Conservation (phyloP, 2,888 invertebrate genomes). For the Ariolimax columbianus region DNA sequence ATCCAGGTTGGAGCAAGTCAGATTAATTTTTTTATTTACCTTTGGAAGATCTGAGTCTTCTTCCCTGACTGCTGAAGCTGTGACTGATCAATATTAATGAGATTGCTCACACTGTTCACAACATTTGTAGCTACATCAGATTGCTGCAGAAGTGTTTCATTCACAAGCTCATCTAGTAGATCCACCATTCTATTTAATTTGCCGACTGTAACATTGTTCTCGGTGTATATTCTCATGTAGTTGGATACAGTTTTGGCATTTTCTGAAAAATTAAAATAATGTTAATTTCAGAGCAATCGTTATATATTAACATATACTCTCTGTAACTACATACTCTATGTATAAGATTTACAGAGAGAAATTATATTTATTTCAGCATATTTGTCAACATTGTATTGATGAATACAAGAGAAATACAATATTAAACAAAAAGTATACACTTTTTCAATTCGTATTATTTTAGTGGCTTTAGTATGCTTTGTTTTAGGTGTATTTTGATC, state of each 20-base stretch:
- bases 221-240: neutral
- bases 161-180: neutral
- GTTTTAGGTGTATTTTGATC: no score
- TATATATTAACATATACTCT: no score
- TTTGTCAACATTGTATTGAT: no score
- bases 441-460: no score
- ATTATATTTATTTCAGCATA: no score
- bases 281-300: neutral
- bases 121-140: neutral
- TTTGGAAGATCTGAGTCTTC: neutral
- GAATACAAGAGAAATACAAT: no score
- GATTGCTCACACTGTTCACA: neutral
- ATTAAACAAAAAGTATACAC: no score
- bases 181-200: neutral
- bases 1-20: neutral
- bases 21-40: neutral
- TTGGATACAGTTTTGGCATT: neutral
- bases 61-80: neutral
- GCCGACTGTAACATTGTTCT: neutral
- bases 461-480: no score
- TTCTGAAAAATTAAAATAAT: neutral
- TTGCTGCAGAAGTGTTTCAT: neutral
- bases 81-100: neutral
- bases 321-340: no score
- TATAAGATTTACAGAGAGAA: no score